phyloP scores from a whole-genome alignment of 2,888 invertebrate genomes.

The Drosophila subsilvestris region DNA sequence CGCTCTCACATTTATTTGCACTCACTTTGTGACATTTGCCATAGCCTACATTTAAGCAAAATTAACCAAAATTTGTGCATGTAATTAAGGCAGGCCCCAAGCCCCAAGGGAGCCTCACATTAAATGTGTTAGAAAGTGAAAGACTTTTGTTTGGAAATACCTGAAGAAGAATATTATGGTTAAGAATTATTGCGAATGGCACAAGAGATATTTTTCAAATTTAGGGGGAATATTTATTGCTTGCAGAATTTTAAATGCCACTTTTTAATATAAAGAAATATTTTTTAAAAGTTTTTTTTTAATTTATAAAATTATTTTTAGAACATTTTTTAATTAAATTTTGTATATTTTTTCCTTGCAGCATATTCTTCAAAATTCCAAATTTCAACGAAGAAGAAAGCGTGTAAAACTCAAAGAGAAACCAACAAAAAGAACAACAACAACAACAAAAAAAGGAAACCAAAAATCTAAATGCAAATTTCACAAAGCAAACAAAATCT shows the following conservation, averaged over 20 bases:
- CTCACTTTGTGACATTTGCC: constrained; percentile 41
- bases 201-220: too few relatives aligned
- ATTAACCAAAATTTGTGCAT: constrained; percentile 17
- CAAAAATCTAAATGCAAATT: constrained; percentile 33
- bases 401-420: constrained; percentile 72
- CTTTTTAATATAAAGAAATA: too few relatives aligned
- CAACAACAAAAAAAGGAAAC: constrained; percentile 23
- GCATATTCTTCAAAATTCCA: constrained; percentile 79
- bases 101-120: constrained; percentile 2
- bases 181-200: too few relatives aligned
- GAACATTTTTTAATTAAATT: too few relatives aligned
- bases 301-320: too few relatives aligned
- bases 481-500: constrained; percentile 53
- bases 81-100: constrained; percentile 8
- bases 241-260: too few relatives aligned
- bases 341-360: constrained; percentile 41
- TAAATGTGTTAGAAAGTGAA: neutral
- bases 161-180: too few relatives aligned
- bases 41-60: constrained; percentile 73
- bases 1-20: neutral
- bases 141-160: constrained; percentile 1
- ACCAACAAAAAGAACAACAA: constrained; percentile 5
- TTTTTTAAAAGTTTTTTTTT: too few relatives aligned
- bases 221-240: too few relatives aligned
- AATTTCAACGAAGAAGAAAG: constrained; percentile 76